Evolutionary conservation across 2,797 vertebrate species (phyloP), one percentile per base, ranked within the genome.

Genomic region (Clarias platycephalus): DNA sequence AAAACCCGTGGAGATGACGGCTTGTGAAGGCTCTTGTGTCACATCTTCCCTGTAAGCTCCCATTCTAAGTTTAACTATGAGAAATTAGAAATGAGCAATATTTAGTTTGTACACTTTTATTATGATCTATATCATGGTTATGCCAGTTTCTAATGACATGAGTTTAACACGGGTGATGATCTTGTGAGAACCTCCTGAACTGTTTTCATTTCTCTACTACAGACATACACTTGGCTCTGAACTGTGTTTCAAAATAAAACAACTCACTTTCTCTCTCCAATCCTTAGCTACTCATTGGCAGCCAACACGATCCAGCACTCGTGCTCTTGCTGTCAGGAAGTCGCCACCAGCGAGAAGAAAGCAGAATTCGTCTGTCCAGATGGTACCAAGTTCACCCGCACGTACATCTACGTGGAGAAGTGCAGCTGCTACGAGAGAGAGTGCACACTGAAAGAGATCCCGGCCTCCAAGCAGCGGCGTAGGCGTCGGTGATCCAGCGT

Each of bases 281-380:
- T 12, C 34, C 63, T 0, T 90, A 97, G 96, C 90, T 96, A 94
- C 90, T 96, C 95, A 0, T 34, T 87, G 62, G 90, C 92, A 86
- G 84, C 89, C 22, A 90, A 58, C 74, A 86, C 91, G 55, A 85
- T 96, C 89, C 84, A 95, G 84, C 94, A 91, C 68, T 91, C 86
- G 40, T 97, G 97, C 81, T 90, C 90, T 83, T 98, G 96, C 90
- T 98, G 97, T 87, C 95, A 91, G 87, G 96, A 97, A 89, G 83
- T 88, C 66, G 85, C 82, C 85, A 93, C 91, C 24, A 95, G 93
- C 0, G 2, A 91, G 84, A 90, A 85, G 22, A 84, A 90, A 2
- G 88, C 94, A 72, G 84, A 91, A 57, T 86, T 98, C 81, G 57
- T 66, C 84, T 98, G 97, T 82, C 89, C 93, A 0, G 53, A 94